Conservation (phyloP, 2,888 invertebrate genomes). For the Embidobia sp. region DNA sequence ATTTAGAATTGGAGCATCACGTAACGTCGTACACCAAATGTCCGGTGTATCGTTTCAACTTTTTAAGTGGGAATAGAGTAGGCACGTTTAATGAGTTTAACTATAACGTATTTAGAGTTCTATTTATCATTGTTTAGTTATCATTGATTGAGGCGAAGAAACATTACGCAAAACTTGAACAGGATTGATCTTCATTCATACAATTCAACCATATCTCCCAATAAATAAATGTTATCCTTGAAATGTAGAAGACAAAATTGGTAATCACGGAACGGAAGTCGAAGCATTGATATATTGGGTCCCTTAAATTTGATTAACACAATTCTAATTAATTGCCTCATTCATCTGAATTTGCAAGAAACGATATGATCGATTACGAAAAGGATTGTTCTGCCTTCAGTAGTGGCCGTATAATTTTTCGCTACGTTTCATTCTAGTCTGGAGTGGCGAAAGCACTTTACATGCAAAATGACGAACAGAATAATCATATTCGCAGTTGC, state of each 20-base stretch:
- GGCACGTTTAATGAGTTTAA: background rate
- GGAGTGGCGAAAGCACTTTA: background rate
- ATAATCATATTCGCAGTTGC: background rate
- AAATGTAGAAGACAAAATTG: no score
- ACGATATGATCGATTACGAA: no score
- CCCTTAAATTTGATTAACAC: no score
- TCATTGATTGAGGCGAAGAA: background rate
- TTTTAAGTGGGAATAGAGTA: slow-evolving; percentile 2
- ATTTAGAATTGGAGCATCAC: slow-evolving; percentile 25
- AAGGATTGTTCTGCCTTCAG: no score
- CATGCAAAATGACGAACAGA: background rate
- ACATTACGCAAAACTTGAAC: no score
- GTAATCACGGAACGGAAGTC: no score
- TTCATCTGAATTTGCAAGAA: no score
- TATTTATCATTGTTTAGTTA: slow-evolving; percentile 1
- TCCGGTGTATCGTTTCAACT: slow-evolving; percentile 1
- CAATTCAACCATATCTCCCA: no score
- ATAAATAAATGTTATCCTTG: no score
- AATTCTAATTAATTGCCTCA: no score
- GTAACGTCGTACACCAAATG: slow-evolving; percentile 6
- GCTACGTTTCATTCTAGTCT: background rate
- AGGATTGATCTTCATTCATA: background rate
- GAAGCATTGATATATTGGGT: no score
- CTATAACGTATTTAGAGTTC: background rate
- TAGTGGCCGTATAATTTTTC: no score